Conservation (phyloP, 1,140 invertebrate genomes). For the Drosophila mauritiana region DNA sequence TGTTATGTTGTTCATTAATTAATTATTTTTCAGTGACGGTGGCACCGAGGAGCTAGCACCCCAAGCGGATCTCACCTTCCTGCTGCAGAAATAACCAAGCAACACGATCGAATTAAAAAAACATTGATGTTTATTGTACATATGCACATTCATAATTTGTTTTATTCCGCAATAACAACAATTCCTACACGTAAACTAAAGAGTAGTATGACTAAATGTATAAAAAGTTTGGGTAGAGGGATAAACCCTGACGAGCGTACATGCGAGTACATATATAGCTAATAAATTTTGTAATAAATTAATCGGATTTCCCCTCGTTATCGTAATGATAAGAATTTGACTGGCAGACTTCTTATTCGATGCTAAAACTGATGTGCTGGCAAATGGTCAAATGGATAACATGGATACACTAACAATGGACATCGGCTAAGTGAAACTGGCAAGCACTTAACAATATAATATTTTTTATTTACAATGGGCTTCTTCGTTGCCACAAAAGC, state of each 20-base stretch:
- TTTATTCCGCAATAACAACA: slow-evolving; percentile 58
- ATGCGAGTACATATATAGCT: not conserved
- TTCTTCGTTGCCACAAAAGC: not conserved
- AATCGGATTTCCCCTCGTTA: slow-evolving; percentile 15
- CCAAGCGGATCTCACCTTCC: slow-evolving; percentile 87
- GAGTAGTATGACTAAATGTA: slow-evolving; percentile 30
- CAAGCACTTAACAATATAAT: not conserved
- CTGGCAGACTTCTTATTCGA: slow-evolving; percentile 66
- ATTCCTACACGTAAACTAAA: slow-evolving; percentile 25
- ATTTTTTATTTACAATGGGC: slow-evolving; percentile 2
- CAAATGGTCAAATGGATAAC: slow-evolving; percentile 13
- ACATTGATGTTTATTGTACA: slow-evolving; percentile 39
- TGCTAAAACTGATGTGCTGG: slow-evolving; percentile 25
- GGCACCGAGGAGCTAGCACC: slow-evolving; percentile 86
- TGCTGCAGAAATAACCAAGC: slow-evolving; percentile 63
- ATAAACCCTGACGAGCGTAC: not conserved
- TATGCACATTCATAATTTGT: slow-evolving; percentile 23
- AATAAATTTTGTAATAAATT: slow-evolving; percentile 37
- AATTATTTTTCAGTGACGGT: slow-evolving; percentile 85
- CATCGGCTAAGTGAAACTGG: slow-evolving; percentile 2
- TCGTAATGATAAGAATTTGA: slow-evolving; percentile 28
- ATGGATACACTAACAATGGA: not conserved
- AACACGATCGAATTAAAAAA: slow-evolving; percentile 10
- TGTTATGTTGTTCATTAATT: not conserved
- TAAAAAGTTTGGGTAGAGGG: slow-evolving; percentile 5